Percentiles rank a stretch among this genome's conserved stretches.
Evolutionary conservation across 1,140 invertebrate genomes (phyloP).

Genomic region (Bombyx mori): DNA sequence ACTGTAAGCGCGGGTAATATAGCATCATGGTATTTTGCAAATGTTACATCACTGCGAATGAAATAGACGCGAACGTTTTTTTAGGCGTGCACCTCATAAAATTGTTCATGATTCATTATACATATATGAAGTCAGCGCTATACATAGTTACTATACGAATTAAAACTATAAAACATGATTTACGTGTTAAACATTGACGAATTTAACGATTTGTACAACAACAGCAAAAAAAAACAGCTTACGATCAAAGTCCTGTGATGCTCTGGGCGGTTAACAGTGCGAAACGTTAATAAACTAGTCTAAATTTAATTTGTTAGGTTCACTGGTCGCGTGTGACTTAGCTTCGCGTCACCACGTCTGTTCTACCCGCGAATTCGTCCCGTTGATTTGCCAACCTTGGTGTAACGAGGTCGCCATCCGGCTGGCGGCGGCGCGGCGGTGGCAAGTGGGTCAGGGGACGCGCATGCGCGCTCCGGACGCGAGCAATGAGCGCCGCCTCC

Average conservation of each 20-base stretch:
- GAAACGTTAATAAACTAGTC: conserved; percentile 8
- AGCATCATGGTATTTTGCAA: conserved; percentile 31
- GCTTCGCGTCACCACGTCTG: conserved; percentile 47
- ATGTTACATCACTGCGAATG: conserved; percentile 46
- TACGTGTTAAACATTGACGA: no score
- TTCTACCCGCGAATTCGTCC: conserved; percentile 37
- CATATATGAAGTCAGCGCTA: background rate
- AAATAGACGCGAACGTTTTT: conserved; percentile 15
- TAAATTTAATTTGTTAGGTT: conserved; percentile 16
- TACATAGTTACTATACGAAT: no score
- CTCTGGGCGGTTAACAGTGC: background rate
- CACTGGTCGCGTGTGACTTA: conserved; percentile 13
- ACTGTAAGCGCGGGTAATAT: conserved; percentile 36
- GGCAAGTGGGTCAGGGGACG: conserved; percentile 56
- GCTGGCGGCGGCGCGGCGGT: conserved; percentile 32
- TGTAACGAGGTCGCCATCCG: conserved; percentile 48
- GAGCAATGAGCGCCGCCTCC: conserved; percentile 60
- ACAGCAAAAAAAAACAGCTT: no score
- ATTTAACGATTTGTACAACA: no score
- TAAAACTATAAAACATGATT: no score
- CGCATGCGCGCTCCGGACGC: conserved; percentile 60
- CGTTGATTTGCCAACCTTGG: conserved; percentile 61
- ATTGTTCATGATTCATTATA: conserved; percentile 6
- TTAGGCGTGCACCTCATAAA: background rate
- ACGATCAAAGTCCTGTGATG: no score